These are phyloP conservation scores for Arizona elegans DNA, from an alignment of 2,113 vertebrate species.

Conservation along the genomic window DNA sequence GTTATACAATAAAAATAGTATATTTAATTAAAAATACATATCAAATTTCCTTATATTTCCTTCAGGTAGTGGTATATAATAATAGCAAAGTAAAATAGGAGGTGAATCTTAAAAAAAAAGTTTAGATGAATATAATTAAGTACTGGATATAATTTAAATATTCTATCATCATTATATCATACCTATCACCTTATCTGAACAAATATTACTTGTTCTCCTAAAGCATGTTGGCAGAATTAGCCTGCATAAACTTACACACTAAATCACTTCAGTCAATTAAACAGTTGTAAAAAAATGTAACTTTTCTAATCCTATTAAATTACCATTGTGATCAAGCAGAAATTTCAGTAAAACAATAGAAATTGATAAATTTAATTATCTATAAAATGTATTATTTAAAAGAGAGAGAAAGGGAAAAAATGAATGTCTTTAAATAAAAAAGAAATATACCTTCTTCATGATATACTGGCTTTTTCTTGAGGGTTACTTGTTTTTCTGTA, in stretches of 20 bases:
- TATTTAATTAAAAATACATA: background rate
- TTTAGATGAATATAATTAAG: background rate
- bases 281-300: background rate
- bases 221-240: background rate
- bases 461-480: constrained; percentile 65
- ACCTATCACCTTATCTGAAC: background rate
- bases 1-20: constrained; percentile 3
- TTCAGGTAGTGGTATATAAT: background rate
- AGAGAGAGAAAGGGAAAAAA: background rate
- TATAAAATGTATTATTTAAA: background rate
- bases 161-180: background rate
- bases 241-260: background rate
- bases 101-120: background rate
- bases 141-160: background rate
- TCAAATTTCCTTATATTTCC: background rate
- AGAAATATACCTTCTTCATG: constrained; percentile 68
- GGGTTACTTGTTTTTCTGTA: constrained; percentile 63
- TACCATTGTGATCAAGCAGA: background rate
- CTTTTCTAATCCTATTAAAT: background rate
- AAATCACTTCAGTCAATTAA: background rate
- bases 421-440: background rate
- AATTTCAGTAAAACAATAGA: background rate
- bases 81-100: background rate
- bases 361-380: background rate
- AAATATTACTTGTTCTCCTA: background rate